phyloP scores from a whole-genome alignment of 2,797 vertebrate genomes.

The Urocyon cinereoargenteus region DNA sequence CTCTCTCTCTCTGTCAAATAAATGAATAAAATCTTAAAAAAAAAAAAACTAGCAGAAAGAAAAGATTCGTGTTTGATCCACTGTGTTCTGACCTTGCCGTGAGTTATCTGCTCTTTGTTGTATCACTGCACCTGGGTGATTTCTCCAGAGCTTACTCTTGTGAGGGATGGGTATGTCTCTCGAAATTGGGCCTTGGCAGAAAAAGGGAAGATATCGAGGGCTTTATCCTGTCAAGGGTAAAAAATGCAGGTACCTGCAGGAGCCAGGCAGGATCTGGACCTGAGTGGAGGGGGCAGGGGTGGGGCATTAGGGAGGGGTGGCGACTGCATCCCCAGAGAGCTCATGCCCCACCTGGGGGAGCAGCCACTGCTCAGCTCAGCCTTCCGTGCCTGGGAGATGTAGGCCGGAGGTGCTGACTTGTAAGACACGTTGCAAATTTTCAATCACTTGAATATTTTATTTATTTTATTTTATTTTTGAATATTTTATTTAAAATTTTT shows the following conservation, averaged over 20 bases:
- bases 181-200: not conserved
- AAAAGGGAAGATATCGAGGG: not conserved
- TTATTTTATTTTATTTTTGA: too few species aligned
- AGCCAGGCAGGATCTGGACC: not conserved
- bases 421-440: not conserved
- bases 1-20: too few species aligned
- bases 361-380: not conserved
- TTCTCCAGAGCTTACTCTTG: not conserved
- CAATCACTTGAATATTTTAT: not conserved
- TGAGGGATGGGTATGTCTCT: not conserved
- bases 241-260: not conserved
- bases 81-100: not conserved
- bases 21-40: too few species aligned
- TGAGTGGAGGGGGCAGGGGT: not conserved
- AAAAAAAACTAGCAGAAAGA: not conserved
- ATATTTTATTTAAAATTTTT: too few species aligned
- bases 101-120: not conserved
- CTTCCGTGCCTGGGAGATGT: accelerated
- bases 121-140: accelerated
- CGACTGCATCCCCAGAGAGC: accelerated
- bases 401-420: not conserved
- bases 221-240: not conserved
- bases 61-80: not conserved
- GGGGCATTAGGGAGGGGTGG: not conserved
- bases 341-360: too few species aligned